A percentile compares a stretch with the other conserved stretches of the same genome.
phyloP scores from a whole-genome alignment of 2,797 vertebrate species.

The Octomys mimax region DNA sequence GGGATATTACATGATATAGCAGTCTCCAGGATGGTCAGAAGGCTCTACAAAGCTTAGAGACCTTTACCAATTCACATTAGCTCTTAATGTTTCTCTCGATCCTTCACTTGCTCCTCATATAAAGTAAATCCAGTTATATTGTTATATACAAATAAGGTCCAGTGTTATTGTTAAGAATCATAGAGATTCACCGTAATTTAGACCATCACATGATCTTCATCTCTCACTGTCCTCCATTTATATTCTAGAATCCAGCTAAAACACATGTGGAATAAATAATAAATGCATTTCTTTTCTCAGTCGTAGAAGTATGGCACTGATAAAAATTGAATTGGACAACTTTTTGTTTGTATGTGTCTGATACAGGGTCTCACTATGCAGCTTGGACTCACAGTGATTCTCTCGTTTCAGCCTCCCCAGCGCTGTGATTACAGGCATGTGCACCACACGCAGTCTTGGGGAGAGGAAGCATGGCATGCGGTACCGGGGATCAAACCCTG shows the following conservation, averaged over 20 bases:
- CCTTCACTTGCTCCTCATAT: neutral
- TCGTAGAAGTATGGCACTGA: neutral
- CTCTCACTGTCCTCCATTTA: neutral
- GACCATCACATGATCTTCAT: neutral
- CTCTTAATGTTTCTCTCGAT: neutral
- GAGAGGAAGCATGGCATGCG: too few species aligned
- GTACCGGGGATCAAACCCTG: too few species aligned
- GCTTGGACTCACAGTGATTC: too few species aligned
- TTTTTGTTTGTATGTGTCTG: neutral
- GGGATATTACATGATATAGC: neutral
- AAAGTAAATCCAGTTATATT: neutral
- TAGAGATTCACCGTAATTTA: neutral
- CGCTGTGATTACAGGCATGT: too few species aligned
- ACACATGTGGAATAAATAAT: neutral
- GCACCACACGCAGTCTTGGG: too few species aligned
- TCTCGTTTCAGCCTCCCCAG: too few species aligned
- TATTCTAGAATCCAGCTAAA: neutral
- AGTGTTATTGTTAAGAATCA: neutral
- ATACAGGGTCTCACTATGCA: too few species aligned
- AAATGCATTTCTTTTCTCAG: neutral
- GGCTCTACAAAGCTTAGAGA: neutral
- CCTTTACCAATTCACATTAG: neutral
- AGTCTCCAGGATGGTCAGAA: neutral
- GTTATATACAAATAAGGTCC: neutral
- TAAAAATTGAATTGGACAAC: constrained; percentile 5